phyloP scores from a whole-genome alignment of 2,888 invertebrate species.

The Diadromus collaris region DNA sequence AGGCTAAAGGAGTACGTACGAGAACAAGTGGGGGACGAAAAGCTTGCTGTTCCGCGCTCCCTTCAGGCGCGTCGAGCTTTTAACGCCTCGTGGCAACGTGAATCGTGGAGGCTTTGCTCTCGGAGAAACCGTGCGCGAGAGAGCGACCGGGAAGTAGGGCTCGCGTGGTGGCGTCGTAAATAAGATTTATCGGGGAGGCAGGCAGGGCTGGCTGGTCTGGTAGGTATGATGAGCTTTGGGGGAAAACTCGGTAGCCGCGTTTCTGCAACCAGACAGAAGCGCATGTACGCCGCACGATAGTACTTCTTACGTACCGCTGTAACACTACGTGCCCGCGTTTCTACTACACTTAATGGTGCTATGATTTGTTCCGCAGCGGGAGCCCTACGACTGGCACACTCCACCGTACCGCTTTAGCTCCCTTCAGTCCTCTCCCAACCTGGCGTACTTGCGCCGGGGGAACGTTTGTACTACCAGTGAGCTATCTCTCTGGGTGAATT shows the following conservation, averaged over 20 bases:
- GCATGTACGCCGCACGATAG: slow-evolving; percentile 46
- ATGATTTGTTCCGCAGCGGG: slow-evolving; percentile 59
- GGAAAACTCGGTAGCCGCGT: slow-evolving; percentile 16
- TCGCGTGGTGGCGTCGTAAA: slow-evolving; percentile 41
- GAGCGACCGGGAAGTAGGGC: slow-evolving; percentile 6
- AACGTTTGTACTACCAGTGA: slow-evolving; percentile 44
- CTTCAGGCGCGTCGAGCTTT: slow-evolving; percentile 42
- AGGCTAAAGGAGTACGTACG: slow-evolving; percentile 1
- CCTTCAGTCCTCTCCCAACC: background rate
- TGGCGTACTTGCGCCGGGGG: slow-evolving; percentile 31
- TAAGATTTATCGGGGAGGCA: slow-evolving; percentile 56
- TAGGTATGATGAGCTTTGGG: slow-evolving; percentile 51
- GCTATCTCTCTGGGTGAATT: slow-evolving; percentile 54
- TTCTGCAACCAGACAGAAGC: slow-evolving; percentile 21
- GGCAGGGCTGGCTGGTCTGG: slow-evolving; percentile 47
- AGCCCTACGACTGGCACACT: slow-evolving; percentile 19
- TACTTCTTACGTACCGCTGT: slow-evolving; percentile 57
- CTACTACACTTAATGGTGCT: slow-evolving; percentile 60
- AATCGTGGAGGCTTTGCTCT: slow-evolving; percentile 49
- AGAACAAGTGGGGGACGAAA: slow-evolving; percentile 28
- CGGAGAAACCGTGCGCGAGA: slow-evolving; percentile 2
- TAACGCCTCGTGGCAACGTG: slow-evolving; percentile 52
- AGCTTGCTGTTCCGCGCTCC: slow-evolving; percentile 29
- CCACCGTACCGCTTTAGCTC: slow-evolving; percentile 5
- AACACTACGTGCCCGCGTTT: slow-evolving; percentile 58